Conservation (phyloP, 2,797 vertebrate species). For the Peromyscus attwateri region DNA sequence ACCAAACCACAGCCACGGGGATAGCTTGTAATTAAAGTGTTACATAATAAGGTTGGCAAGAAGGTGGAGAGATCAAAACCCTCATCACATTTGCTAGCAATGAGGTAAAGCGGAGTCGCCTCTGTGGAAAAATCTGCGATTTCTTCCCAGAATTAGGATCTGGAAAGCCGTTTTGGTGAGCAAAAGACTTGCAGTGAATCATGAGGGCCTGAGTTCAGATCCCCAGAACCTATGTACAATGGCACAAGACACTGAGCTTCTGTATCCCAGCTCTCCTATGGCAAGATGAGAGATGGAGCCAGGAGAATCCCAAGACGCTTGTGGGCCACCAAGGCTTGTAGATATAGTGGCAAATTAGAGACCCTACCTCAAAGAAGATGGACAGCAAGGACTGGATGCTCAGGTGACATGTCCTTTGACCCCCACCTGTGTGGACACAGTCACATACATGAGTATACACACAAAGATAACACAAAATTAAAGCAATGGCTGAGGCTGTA, state of each 20-base stretch:
- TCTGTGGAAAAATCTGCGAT: background rate
- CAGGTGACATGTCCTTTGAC: background rate
- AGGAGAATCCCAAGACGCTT: background rate
- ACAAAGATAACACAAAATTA: background rate
- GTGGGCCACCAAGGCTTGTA: background rate
- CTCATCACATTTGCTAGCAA: background rate
- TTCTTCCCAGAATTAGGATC: background rate
- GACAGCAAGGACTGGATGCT: background rate
- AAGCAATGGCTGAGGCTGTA: background rate
- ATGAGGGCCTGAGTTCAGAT: background rate
- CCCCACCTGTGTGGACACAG: background rate
- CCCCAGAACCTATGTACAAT: background rate
- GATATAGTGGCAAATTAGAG: background rate
- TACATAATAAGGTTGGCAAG: no score
- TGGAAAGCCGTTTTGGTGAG: background rate
- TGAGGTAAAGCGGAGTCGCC: background rate
- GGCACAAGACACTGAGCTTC: background rate
- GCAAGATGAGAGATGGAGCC: background rate
- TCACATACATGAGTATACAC: background rate
- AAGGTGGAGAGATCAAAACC: background rate
- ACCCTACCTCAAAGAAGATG: background rate
- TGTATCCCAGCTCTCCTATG: background rate
- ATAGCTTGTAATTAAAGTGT: background rate
- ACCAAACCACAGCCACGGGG: background rate
- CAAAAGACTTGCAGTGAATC: background rate